These are phyloP conservation scores for Struthio camelus DNA, from an alignment of 2,113 vertebrate species.

Conservation along the genomic window DNA sequence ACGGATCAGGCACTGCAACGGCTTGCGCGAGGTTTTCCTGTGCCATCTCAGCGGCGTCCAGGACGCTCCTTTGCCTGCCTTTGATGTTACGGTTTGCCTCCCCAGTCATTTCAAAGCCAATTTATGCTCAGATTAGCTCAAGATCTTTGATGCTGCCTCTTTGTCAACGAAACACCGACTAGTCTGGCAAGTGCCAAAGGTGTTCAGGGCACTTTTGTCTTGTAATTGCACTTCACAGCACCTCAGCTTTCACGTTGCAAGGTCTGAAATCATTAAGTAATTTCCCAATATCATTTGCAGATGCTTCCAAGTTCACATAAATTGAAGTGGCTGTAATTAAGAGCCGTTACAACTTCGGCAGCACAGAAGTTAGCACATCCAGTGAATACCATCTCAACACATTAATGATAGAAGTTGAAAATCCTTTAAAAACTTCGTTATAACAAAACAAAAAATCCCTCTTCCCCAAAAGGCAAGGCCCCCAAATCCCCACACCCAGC, in stretches of 20 bases:
- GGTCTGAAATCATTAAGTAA: background rate
- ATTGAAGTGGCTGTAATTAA: background rate
- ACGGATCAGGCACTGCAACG: background rate
- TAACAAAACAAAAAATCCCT: background rate
- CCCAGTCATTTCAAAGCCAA: background rate
- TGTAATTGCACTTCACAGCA: background rate
- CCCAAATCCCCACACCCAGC: background rate
- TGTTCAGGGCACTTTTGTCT: background rate
- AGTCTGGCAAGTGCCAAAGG: background rate
- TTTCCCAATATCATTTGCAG: conserved; percentile 8
- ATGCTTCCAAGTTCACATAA: background rate
- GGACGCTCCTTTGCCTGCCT: background rate
- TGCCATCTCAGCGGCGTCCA: background rate
- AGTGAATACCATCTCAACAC: conserved; percentile 1
- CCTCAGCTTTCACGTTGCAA: background rate
- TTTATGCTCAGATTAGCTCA: background rate
- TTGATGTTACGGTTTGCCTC: background rate
- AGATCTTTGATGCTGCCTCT: background rate
- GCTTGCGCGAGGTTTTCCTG: background rate
- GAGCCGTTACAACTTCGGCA: conserved; percentile 25
- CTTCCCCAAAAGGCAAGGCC: background rate
- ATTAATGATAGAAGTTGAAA: background rate
- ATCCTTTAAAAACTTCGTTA: background rate
- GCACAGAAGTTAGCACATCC: background rate
- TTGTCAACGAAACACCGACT: background rate